These are phyloP conservation scores for Erannis defoliaria DNA, from an alignment of 2,888 invertebrate genomes.

Conservation along the genomic window DNA sequence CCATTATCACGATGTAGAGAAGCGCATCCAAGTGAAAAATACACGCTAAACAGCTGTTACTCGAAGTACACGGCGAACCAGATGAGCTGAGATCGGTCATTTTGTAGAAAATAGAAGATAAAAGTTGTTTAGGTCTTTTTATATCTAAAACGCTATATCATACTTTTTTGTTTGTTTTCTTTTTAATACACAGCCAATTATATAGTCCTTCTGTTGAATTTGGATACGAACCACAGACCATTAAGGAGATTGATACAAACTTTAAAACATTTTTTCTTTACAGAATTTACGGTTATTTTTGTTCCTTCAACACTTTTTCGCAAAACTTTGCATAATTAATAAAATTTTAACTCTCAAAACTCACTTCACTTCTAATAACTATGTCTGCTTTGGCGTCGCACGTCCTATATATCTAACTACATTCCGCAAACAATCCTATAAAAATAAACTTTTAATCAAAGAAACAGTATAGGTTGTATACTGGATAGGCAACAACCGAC, in stretches of 20 bases:
- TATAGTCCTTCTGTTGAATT: too few species aligned
- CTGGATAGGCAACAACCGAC: background rate
- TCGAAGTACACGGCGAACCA: background rate
- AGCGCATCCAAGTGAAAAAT: constrained; percentile 66
- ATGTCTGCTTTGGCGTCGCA: background rate
- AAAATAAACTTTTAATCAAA: background rate
- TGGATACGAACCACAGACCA: too few species aligned
- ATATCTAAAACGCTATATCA: too few species aligned
- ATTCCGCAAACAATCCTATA: background rate
- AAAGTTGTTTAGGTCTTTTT: background rate
- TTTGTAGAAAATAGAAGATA: background rate
- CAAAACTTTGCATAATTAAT: too few species aligned
- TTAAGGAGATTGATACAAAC: too few species aligned
- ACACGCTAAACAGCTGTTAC: constrained; percentile 55
- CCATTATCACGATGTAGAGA: constrained; percentile 58
- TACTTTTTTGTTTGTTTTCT: background rate
- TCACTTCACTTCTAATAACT: too few species aligned
- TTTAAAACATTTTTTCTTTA: too few species aligned
- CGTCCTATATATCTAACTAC: background rate
- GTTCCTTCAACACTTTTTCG: too few species aligned
- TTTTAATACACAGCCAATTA: too few species aligned
- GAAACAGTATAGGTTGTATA: background rate
- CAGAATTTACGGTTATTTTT: too few species aligned
- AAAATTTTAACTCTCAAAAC: too few species aligned
- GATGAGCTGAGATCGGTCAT: constrained; percentile 8